Percentiles rank a stretch among this genome's conserved stretches.
Evolutionary conservation across 2,113 vertebrate species (phyloP).

Genomic region (Indicator indicator): DNA sequence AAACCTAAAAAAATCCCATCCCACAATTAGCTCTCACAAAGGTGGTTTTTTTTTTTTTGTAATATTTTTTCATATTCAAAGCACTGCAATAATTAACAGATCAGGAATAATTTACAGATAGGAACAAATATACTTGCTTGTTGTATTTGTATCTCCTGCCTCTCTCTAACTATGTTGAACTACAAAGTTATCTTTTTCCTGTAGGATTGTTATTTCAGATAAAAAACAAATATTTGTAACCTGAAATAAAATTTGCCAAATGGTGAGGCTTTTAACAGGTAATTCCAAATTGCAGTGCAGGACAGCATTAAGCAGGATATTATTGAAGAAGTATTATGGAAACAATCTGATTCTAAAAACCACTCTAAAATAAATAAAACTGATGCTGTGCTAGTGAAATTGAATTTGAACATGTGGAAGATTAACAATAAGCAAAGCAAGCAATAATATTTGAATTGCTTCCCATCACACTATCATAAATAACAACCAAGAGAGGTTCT

Average conservation of each 20-base stretch:
- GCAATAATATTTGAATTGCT: background rate
- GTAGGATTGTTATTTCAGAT: background rate
- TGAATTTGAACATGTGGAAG: background rate
- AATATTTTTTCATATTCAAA: background rate
- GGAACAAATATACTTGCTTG: background rate
- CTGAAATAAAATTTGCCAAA: background rate
- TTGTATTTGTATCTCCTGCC: background rate
- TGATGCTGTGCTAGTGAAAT: background rate
- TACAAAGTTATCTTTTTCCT: background rate
- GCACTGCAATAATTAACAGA: background rate
- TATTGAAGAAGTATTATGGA: background rate
- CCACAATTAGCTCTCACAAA: background rate
- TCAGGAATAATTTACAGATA: background rate
- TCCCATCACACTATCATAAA: background rate
- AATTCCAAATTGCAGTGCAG: background rate
- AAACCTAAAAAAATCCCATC: background rate
- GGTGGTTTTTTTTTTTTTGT: background rate
- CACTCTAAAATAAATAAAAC: background rate
- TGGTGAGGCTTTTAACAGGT: rapidly evolving
- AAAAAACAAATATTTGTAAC: background rate
- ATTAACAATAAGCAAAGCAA: background rate
- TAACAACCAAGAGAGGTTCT: background rate
- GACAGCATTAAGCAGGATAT: background rate
- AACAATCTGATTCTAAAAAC: background rate
- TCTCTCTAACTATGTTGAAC: background rate